Base-by-base conservation (phyloP, 92 coral and sea anemone genomes). In the Galaxea fascicularis region DNA sequence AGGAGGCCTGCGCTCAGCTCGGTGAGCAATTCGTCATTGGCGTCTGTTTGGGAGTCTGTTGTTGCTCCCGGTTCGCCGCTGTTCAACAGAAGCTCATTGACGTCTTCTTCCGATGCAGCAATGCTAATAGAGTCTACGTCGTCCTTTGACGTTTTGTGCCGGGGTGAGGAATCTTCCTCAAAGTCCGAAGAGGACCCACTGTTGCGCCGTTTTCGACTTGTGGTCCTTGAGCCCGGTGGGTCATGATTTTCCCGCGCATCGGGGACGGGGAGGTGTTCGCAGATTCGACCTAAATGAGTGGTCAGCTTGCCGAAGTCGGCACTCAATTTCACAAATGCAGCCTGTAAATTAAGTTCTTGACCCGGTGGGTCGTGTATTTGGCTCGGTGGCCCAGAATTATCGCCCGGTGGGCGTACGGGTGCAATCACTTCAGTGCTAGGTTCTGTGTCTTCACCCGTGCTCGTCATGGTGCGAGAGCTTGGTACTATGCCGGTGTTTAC, bases 21-120 rank as follows among this genome's bases (percentile, higher is more conserved):
- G 45, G 59, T 76, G 65, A 76, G 80, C 65, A 49, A 20, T 63
- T 49, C 25, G n/a, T 76, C 80, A 60, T 60, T 60, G 66, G 24
- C 41, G 30, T 25, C 68, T 30, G 68, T 24, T 63, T 63, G 68
- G 68, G 68, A 63, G 68, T 63, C 68, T 63, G 17, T 63, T 63
- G n/a, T n/a, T n/a, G n/a, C n/a, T n/a, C n/a, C n/a, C n/a, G n/a
- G n/a, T n/a, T n/a, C n/a, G n/a, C n/a, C n/a, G n/a, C n/a, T n/a
- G n/a, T n/a, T n/a, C n/a, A n/a, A n/a, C n/a, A n/a, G n/a, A n/a
- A n/a, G n/a, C 41, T 76, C 68, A 63, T 63, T 63, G 28, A 60
- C 26, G 66, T 60, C 66, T 60, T 60, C 66, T 60, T 60, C 66
- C 68, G 68, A 63, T 63, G 68, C 41, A 63, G 68, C 10, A 10